Base-by-base conservation (phyloP, 2,113 vertebrate genomes). In the Lota lota region DNA sequence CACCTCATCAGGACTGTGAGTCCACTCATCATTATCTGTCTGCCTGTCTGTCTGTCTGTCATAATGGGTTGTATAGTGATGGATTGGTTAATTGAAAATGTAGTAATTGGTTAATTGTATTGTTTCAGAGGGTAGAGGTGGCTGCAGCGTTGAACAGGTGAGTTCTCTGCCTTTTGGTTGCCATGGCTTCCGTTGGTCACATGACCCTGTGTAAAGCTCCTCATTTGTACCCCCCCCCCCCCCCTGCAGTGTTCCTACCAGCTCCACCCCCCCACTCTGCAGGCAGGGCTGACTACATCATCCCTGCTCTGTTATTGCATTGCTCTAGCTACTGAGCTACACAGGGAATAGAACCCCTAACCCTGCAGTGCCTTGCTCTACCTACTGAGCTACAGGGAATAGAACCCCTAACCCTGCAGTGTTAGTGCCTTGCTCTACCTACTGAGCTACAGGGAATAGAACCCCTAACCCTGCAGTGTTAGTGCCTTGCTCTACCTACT, bases 191-290 rank as follows among this genome's bases (percentile, higher is more conserved):
- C 16, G 16, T 56, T 56, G 14, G 14, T 47, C 10, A 47, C 40
- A 47, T 47, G 40, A 47, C 40, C 56, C 21, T 64, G 18, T 50
- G 22, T 54, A 65, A 4, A 18, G 16, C 4, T 7, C 53, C 53
- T 56, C 53, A 56, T 47, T 47, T 47, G 40, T 56, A 56, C n/a
- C 51, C 51, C 51, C 12, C 51, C 51, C 11, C 17, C 66, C 58
- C 61, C 63, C 72, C 75, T 33, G 66, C 88, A 90, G 88, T 72
- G 76, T 63, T 24, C 54, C 82, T 85, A 75, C 79, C 88, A 85
- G 83, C 78, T 80, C 88, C 84, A 84, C 73, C 74, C 81, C 89
- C 54, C 88, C 85, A 40, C 81, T 78, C 16, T 93, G 93, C 92
- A 94, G 92, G 92, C 93, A 94, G 83, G 83, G 58, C 72, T 54